These are phyloP conservation scores for Maccullochella peelii DNA, from an alignment of 2,113 vertebrate genomes.

Conservation along the genomic window DNA sequence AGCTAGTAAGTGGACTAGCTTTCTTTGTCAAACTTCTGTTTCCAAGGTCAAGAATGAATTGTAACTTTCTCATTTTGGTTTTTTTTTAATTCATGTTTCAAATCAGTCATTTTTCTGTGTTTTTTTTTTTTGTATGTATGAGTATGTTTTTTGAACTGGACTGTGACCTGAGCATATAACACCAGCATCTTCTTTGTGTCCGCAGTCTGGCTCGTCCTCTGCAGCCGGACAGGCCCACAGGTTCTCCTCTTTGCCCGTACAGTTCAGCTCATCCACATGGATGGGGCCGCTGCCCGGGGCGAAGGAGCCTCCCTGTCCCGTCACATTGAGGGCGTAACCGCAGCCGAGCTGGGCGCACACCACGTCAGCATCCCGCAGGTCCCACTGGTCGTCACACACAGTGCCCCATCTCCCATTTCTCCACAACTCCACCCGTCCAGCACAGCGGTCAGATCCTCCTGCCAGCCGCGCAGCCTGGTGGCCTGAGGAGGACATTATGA, in stretches of 20 bases:
- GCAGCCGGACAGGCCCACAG: constrained; percentile 76
- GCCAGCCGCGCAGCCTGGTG: constrained; percentile 53
- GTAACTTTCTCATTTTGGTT: background rate
- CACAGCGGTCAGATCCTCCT: constrained; percentile 72
- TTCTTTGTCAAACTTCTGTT: background rate
- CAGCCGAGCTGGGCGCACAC: constrained; percentile 82
- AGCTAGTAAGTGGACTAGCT: background rate
- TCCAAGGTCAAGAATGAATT: background rate
- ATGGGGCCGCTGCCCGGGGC: constrained; percentile 72
- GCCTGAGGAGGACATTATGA: constrained; percentile 51
- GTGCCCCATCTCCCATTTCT: constrained; percentile 69
- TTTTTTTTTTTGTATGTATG: background rate
- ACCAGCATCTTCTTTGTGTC: constrained; percentile 84
- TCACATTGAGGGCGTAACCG: constrained; percentile 75
- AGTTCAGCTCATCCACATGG: constrained; percentile 80
- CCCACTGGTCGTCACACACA: constrained; percentile 83
- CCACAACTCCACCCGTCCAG: constrained; percentile 83
- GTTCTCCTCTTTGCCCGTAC: constrained; percentile 76
- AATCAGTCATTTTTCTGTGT: background rate
- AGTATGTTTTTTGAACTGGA: background rate
- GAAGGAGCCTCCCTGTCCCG: constrained; percentile 69
- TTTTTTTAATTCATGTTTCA: background rate
- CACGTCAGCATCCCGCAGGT: constrained; percentile 70
- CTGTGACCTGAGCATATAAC: constrained; percentile 84
- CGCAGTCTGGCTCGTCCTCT: constrained; percentile 67